Evolutionary conservation across 2,888 invertebrate genomes (phyloP).

Genomic region (Lepidocyrtoides sp.): DNA sequence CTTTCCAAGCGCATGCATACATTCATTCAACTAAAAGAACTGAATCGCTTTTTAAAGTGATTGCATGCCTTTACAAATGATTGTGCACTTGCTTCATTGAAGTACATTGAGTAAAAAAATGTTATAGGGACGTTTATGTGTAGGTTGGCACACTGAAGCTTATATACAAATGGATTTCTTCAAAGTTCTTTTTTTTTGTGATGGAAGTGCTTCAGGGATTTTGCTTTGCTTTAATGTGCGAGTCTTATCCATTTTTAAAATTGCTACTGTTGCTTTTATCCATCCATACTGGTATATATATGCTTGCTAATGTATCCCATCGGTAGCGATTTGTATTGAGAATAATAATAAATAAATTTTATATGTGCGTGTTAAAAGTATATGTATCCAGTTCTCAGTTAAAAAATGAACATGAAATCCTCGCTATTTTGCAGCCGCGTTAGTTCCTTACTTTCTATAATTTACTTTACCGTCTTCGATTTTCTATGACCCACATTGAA

Average conservation of each 20-base stretch:
- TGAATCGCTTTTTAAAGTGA: conserved; percentile 52
- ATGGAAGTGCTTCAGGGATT: conserved; percentile 48
- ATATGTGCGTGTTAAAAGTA: not conserved
- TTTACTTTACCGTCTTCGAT: conserved; percentile 6
- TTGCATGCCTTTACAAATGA: conserved; percentile 46
- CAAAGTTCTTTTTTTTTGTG: not conserved
- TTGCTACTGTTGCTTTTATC: conserved; percentile 51
- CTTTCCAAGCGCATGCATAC: not conserved
- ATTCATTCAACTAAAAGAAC: conserved; percentile 38
- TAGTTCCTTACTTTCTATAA: not conserved
- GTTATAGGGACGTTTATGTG: not conserved
- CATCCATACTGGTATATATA: not conserved
- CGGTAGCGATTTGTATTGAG: not conserved
- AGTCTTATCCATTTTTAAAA: conserved; percentile 36
- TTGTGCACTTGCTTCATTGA: conserved; percentile 31
- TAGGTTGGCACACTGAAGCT: not conserved
- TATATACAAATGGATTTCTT: conserved; percentile 10
- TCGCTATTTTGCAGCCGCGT: not conserved
- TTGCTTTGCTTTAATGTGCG: conserved; percentile 26
- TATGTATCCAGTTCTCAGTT: too few species aligned
- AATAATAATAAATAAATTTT: not conserved
- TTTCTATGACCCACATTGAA: conserved; percentile 11
- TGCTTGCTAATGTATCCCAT: conserved; percentile 26
- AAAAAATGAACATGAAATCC: not conserved
- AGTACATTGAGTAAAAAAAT: not conserved